These are phyloP conservation scores for Hydropsyche betteni DNA, from an alignment of 2,888 invertebrate species.

Conservation along the genomic window DNA sequence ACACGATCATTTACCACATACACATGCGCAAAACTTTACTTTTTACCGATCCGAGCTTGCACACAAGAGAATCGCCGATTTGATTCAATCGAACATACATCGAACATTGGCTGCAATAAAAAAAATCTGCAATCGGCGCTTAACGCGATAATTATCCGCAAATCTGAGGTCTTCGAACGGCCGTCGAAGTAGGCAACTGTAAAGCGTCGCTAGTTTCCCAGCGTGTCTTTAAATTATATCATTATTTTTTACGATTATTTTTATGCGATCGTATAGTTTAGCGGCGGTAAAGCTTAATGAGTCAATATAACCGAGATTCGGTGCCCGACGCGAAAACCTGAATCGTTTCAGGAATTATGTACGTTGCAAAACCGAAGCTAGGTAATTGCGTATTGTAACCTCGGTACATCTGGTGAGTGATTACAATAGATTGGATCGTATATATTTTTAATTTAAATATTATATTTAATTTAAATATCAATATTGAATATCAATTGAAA, in stretches of 20 bases:
- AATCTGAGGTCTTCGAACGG: neutral
- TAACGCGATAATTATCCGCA: constrained; percentile 3
- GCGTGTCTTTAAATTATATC: neutral
- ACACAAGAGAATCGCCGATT: too few relatives aligned
- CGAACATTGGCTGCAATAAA: neutral
- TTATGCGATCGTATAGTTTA: constrained; percentile 17
- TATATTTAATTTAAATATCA: too few relatives aligned
- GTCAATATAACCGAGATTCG: constrained; percentile 4
- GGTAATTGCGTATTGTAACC: too few relatives aligned
- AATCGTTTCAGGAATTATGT: too few relatives aligned
- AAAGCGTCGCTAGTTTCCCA: constrained; percentile 1
- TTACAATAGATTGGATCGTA: too few relatives aligned
- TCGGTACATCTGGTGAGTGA: too few relatives aligned
- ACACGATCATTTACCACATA: neutral
- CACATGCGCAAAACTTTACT: neutral
- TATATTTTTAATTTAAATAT: too few relatives aligned
- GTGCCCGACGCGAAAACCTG: too few relatives aligned
- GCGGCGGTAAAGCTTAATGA: neutral
- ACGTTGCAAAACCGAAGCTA: too few relatives aligned
- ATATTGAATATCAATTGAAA: too few relatives aligned
- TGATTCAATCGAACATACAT: neutral
- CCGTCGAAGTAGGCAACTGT: constrained; percentile 4
- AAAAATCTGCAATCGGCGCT: neutral
- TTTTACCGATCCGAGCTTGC: too few relatives aligned
- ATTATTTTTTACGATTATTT: constrained; percentile 16